These are phyloP conservation scores for Drosophila kanapiae DNA, from an alignment of 1,140 invertebrate genomes.

Conservation along the genomic window DNA sequence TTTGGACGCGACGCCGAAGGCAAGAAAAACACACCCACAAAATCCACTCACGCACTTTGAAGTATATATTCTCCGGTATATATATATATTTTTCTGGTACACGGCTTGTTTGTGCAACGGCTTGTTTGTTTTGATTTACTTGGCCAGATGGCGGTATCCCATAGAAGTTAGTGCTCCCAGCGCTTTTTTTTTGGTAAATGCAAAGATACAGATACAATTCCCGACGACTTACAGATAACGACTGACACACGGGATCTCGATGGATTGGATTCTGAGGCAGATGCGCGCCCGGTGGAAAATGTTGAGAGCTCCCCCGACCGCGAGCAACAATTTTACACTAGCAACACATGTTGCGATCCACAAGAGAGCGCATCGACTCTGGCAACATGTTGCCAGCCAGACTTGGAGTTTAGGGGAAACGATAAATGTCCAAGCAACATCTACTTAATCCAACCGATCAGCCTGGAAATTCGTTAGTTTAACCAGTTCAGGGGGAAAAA, in stretches of 20 bases:
- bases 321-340: conserved; percentile 60
- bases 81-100: not conserved
- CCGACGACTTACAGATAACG: conserved; percentile 78
- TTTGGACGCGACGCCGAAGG: conserved; percentile 32
- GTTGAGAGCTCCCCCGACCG: conserved; percentile 45
- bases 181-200: conserved; percentile 14
- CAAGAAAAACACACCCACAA: conserved; percentile 38
- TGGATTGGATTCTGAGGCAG: conserved; percentile 56
- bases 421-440: not conserved
- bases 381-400: conserved; percentile 35
- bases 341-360: conserved; percentile 60
- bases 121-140: conserved; percentile 45
- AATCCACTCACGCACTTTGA: conserved; percentile 36
- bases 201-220: conserved; percentile 41
- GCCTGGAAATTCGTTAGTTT: conserved; percentile 18
- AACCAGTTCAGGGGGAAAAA: conserved; percentile 14
- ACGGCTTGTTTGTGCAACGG: conserved; percentile 40
- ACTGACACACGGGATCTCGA: conserved; percentile 63
- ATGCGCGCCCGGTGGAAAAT: conserved; percentile 40
- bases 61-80: conserved; percentile 19
- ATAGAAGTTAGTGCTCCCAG: conserved; percentile 6
- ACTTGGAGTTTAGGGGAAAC: not conserved
- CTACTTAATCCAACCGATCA: conserved; percentile 10
- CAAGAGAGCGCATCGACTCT: conserved; percentile 13
- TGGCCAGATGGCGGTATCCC: conserved; percentile 23